Evolutionary conservation across 2,888 invertebrate genomes (phyloP).

Genomic region (Seira ritae): DNA sequence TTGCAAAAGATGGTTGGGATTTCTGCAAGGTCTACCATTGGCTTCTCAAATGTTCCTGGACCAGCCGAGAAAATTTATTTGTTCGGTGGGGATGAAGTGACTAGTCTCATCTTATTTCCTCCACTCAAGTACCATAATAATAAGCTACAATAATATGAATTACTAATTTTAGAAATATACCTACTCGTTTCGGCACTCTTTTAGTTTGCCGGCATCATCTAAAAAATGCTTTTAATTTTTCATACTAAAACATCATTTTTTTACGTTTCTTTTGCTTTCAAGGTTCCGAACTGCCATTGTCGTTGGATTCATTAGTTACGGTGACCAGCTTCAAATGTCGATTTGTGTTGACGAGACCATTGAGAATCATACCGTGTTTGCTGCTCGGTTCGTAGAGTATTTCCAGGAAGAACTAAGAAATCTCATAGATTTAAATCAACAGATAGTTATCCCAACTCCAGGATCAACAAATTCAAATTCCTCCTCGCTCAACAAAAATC

Average conservation of each 20-base stretch:
- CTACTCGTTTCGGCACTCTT: no score
- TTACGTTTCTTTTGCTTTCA: background rate
- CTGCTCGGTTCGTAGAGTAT: conserved; percentile 60
- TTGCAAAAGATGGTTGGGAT: conserved; percentile 62
- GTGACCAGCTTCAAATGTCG: conserved; percentile 62
- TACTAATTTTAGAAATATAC: no score
- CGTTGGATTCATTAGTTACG: conserved; percentile 68
- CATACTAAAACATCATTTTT: no score
- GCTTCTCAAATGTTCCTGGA: conserved; percentile 67
- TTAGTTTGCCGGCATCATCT: no score
- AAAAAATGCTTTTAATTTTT: no score
- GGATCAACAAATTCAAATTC: background rate
- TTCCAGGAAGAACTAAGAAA: conserved; percentile 64
- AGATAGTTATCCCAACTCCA: background rate
- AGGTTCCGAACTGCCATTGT: conserved; percentile 65
- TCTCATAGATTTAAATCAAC: conserved; percentile 39
- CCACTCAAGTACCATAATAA: conserved; percentile 57
- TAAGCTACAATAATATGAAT: no score
- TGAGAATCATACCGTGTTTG: conserved; percentile 60
- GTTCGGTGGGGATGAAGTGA: conserved; percentile 67
- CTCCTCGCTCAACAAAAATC: background rate
- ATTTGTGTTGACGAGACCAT: conserved; percentile 64
- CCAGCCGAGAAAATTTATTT: conserved; percentile 60
- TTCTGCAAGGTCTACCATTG: conserved; percentile 60
- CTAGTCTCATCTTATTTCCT: conserved; percentile 63